Conservation (phyloP, 2,113 vertebrate genomes). For the Paedocypris sp. region DNA sequence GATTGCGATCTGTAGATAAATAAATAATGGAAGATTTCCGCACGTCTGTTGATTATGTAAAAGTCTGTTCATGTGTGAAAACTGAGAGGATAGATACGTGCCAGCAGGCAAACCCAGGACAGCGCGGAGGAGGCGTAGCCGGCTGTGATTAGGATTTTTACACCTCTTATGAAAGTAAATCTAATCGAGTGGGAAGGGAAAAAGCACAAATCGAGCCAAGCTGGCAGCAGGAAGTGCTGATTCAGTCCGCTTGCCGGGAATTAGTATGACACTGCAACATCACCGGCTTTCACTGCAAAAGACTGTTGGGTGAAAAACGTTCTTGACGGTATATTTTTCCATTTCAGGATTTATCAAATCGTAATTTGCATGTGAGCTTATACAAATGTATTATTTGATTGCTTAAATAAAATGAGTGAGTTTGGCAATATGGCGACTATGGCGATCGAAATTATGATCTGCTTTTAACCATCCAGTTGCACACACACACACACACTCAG, state of each 20-base stretch:
- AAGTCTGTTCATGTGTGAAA: conserved; percentile 20
- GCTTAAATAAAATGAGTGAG: no score
- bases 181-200: not conserved
- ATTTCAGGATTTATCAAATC: no score
- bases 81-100: not conserved
- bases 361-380: no score
- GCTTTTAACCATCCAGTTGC: no score
- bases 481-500: no score
- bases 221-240: conserved; percentile 13
- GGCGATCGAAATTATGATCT: no score
- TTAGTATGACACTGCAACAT: conserved; percentile 3
- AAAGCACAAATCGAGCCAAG: not conserved
- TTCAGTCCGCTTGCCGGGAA: conserved; percentile 13
- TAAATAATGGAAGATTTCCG: conserved; percentile 3
- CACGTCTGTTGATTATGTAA: conserved; percentile 21
- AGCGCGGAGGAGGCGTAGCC: conserved; percentile 4
- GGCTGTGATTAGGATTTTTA: conserved; percentile 13
- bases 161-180: conserved; percentile 14
- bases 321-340: no score
- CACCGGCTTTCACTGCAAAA: not conserved
- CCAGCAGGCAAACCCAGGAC: conserved; percentile 13
- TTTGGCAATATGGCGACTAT: no score
- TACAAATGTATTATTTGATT: no score
- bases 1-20: not conserved
- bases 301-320: not conserved